Base-by-base conservation (phyloP, 2,888 invertebrate species). In the Mylabris sibirica region DNA sequence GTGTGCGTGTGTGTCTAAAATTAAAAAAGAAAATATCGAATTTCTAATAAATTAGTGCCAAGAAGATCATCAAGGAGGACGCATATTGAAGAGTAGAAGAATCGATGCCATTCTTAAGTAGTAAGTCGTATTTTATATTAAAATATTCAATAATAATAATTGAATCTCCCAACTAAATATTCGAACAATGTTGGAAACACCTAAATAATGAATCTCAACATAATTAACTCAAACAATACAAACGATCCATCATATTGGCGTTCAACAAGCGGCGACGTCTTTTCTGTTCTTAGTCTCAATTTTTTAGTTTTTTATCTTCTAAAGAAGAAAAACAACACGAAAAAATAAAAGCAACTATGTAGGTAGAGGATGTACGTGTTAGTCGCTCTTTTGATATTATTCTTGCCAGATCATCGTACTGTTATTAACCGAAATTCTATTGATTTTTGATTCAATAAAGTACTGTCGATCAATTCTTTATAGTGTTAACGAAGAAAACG, bases 401-500 rank as follows among this genome's bases (percentile, higher is more conserved):
- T 53, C 22, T 22, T 53, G 49, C 49, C 49, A 53, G 49, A 53
- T 53, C 49, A 53, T 53, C 49, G 22, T 53, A 11, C 22, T 22
- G 49, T 53, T 53, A 53, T 53, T 53, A 53, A 53, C 49, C 49
- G 49, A 53, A 53, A 22, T 53, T 53, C 49, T 53, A 53, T 53
- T 53, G 49, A 53, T 22, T 53, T 20, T 53, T 53, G 49, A 53
- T 53, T 53, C 49, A 53, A 53, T 53, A 53, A 53, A 53, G 20
- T 53, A 9, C 49, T 11, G 49, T 22, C 49, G 20, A 53, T 53
- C 49, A 53, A 53, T 53, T 53, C 22, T 30, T 30, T 22, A 22
- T 22, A 53, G 20, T n/a, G 9, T 49, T 20, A 20, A 17, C 4
- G 14, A 17, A 1, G n/a, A 17, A 5, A 17, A 6, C n/a, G 2